Evolutionary conservation across 2,113 vertebrate genomes (phyloP).

Genomic region (Phrynosoma platyrhinos): DNA sequence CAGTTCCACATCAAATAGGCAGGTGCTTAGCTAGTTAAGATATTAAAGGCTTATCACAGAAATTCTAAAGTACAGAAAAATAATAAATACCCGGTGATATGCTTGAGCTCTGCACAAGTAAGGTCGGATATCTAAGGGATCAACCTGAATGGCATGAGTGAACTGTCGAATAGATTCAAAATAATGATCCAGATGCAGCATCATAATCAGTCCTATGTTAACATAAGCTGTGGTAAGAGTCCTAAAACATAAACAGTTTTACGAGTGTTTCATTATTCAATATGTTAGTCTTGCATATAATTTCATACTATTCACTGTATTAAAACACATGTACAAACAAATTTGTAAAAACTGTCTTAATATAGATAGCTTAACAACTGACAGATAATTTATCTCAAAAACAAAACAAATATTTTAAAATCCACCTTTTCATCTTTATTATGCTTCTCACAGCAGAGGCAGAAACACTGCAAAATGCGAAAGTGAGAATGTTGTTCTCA

Average conservation of each 20-base stretch:
- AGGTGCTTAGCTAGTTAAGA: background rate
- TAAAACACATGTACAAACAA: background rate
- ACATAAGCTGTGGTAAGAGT: slow-evolving; percentile 72
- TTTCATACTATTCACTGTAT: slow-evolving; percentile 2
- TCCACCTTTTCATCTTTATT: background rate
- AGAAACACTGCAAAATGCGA: background rate
- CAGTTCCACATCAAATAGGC: background rate
- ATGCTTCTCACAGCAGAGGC: background rate
- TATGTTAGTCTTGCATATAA: background rate
- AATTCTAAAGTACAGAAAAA: background rate
- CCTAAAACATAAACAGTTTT: slow-evolving; percentile 61
- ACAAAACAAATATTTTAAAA: background rate
- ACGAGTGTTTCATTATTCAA: slow-evolving; percentile 11
- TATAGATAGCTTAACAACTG: background rate
- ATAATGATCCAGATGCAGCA: slow-evolving; percentile 74
- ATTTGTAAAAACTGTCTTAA: background rate
- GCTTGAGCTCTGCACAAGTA: slow-evolving; percentile 79
- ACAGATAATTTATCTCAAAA: background rate
- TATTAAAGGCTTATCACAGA: slow-evolving; percentile 9
- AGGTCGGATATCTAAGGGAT: slow-evolving; percentile 73
- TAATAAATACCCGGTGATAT: slow-evolving; percentile 76
- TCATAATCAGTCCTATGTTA: slow-evolving; percentile 80
- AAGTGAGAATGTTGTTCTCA: background rate
- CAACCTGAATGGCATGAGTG: slow-evolving; percentile 76
- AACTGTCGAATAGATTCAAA: slow-evolving; percentile 77